Conservation (phyloP, 2,888 invertebrate species). For the Amphipoea lucens region DNA sequence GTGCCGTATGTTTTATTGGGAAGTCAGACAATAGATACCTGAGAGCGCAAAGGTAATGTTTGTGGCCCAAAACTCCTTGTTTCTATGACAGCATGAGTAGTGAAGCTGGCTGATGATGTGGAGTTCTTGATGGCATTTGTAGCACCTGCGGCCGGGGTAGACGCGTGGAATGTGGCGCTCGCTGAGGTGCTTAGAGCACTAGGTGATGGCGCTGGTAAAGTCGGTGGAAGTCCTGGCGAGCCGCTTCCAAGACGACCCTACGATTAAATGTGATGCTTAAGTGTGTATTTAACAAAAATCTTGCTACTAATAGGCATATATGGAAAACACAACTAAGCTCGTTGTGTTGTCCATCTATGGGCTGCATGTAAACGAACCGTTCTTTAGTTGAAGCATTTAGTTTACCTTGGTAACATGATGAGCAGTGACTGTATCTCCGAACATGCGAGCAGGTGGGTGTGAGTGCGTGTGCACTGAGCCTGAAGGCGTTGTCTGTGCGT, state of each 20-base stretch:
- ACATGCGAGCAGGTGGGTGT: conserved; percentile 92
- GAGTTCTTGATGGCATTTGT: conserved; percentile 89
- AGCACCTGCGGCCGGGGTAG: conserved; percentile 79
- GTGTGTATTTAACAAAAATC: background rate
- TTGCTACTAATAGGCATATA: background rate
- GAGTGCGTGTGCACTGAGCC: conserved; percentile 84
- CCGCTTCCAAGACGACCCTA: conserved; percentile 86
- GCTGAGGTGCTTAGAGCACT: conserved; percentile 91
- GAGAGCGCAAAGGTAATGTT: conserved; percentile 87
- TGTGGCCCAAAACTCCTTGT: conserved; percentile 88
- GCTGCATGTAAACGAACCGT: background rate
- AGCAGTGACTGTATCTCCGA: conserved; percentile 92
- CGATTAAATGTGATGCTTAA: background rate
- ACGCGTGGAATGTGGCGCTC: conserved; percentile 91
- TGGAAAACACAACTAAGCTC: background rate
- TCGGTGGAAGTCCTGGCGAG: conserved; percentile 93
- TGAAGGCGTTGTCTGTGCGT: conserved; percentile 82
- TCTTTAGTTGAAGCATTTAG: background rate
- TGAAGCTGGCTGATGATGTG: conserved; percentile 91
- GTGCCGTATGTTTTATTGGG: background rate
- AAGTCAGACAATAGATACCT: conserved; percentile 72
- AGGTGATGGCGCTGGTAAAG: conserved; percentile 93
- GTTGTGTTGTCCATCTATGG: no score
- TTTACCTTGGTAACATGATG: conserved; percentile 86
- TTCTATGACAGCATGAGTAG: conserved; percentile 87